phyloP scores from a whole-genome alignment of 2,797 vertebrate species.

The Lepilemur septentrionalis region DNA sequence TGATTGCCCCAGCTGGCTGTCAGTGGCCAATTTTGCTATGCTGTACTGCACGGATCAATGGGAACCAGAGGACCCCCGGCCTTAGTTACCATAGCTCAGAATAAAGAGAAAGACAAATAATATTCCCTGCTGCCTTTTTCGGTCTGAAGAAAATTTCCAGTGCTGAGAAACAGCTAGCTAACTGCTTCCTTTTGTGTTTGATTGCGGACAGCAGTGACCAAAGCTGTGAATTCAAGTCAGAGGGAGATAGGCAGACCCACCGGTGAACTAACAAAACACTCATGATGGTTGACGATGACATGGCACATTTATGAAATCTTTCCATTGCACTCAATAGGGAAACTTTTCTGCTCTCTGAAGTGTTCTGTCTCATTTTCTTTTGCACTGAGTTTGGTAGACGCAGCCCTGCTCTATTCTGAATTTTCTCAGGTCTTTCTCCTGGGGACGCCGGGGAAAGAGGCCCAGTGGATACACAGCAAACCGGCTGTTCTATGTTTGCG shows the following conservation, averaged over 20 bases:
- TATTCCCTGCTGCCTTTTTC: conserved; percentile 38
- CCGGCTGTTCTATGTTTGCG: background rate
- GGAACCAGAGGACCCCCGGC: background rate
- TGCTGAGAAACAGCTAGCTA: background rate
- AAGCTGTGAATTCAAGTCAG: conserved; percentile 38
- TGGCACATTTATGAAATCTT: conserved; percentile 62
- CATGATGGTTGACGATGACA: background rate
- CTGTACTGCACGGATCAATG: background rate
- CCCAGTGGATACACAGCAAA: background rate
- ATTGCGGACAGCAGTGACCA: background rate
- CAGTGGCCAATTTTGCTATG: conserved; percentile 8
- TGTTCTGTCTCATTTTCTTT: conserved; percentile 69
- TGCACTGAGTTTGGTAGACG: conserved; percentile 70
- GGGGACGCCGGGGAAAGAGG: background rate
- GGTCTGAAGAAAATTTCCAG: background rate
- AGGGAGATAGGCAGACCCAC: background rate
- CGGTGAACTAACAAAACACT: conserved; percentile 26
- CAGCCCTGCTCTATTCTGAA: background rate
- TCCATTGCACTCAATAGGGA: conserved; percentile 62
- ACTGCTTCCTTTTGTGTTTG: conserved; percentile 30
- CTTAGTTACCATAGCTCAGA: background rate
- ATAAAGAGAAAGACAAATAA: conserved; percentile 20
- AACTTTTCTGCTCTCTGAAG: conserved; percentile 71
- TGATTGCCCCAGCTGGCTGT: conserved; percentile 3
- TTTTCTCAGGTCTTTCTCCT: background rate